Evolutionary conservation across 2,888 invertebrate species (phyloP), one percentile per base, ranked within the genome.

Genomic region (Acrocyrtus sp.): DNA sequence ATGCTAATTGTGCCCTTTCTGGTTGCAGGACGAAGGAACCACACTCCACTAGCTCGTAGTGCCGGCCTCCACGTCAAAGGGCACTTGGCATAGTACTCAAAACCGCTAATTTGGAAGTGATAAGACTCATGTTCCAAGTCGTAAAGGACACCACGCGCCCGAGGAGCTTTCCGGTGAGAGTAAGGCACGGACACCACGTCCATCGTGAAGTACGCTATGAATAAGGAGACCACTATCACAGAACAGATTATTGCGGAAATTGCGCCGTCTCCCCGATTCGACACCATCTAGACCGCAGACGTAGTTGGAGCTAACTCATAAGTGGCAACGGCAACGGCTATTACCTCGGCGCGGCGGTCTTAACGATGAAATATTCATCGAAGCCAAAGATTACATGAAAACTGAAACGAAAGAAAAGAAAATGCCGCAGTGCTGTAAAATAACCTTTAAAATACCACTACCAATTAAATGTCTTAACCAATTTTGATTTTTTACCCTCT

Each of bases 51-150:
- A 57, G 72, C 66, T 58, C 57, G 17, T 3, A 77, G 50, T 3
- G 67, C 27, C 24, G 68, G 67, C 24, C 62, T 29, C 63, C 66
- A 47, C 21, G 67, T 65, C 47, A 74, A 41, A 3, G 77, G 77
- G 58, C 60, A 63, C 51, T 66, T 74, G 50, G 66, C 58, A 41
- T 72, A 74, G 39, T 68, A 77, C 15, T 72, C 68, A 34, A 77
- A 74, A 27, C 77, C 77, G 39, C 61, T 34, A 10, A 74, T 62
- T 45, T 65, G 29, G 56, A 77, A 77, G 21, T 61, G 50, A 26
- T 63, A 61, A 1, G 72, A 45, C 22, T 77, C 72, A 24, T 53
- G 57, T 34, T 77, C 74, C 3, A 77, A 48, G 24, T 74, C 74
- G 19, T 61, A 57, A 21, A 74, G 39, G 17, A 63, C 17, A 21